Conservation (phyloP, 2,888 invertebrate genomes). For the Melinaea menophilus region DNA sequence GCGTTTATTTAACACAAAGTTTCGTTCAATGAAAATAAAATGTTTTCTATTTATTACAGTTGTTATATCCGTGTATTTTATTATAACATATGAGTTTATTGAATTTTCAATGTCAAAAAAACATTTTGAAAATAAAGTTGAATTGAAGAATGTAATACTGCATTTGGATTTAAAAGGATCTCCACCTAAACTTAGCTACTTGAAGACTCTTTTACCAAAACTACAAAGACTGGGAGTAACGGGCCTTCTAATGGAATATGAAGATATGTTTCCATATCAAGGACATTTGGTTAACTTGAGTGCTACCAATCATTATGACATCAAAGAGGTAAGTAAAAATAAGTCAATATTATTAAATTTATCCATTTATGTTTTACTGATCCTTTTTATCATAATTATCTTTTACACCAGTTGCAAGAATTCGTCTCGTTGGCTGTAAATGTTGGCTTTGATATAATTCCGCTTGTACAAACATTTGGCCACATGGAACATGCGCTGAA, state of each 20-base stretch:
- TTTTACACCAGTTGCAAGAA: slow-evolving; percentile 47
- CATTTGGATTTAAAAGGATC: slow-evolving; percentile 93
- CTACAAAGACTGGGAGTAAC: slow-evolving; percentile 83
- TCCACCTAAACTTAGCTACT: slow-evolving; percentile 83
- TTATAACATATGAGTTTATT: slow-evolving; percentile 11
- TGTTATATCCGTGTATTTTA: slow-evolving; percentile 14
- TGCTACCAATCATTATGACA: slow-evolving; percentile 80
- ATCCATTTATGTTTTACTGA: background rate
- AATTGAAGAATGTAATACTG: slow-evolving; percentile 79
- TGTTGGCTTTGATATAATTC: slow-evolving; percentile 83
- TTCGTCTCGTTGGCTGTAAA: slow-evolving; percentile 66
- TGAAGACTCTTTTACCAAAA: slow-evolving; percentile 79
- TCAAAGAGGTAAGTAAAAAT: slow-evolving; percentile 40
- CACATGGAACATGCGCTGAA: slow-evolving; percentile 90
- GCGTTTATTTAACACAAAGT: slow-evolving; percentile 9
- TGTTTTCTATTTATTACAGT: slow-evolving; percentile 8
- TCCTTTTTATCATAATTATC: background rate
- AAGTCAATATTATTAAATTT: too few species aligned
- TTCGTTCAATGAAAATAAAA: slow-evolving; percentile 12
- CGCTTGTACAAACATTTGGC: slow-evolving; percentile 91
- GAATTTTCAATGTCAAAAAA: background rate
- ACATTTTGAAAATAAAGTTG: slow-evolving; percentile 15
- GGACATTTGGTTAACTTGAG: slow-evolving; percentile 78
- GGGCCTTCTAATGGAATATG: slow-evolving; percentile 89
- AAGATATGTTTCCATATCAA: slow-evolving; percentile 91